Base-by-base conservation (phyloP, 2,888 invertebrate genomes). In the Nomada fabriciana region DNA sequence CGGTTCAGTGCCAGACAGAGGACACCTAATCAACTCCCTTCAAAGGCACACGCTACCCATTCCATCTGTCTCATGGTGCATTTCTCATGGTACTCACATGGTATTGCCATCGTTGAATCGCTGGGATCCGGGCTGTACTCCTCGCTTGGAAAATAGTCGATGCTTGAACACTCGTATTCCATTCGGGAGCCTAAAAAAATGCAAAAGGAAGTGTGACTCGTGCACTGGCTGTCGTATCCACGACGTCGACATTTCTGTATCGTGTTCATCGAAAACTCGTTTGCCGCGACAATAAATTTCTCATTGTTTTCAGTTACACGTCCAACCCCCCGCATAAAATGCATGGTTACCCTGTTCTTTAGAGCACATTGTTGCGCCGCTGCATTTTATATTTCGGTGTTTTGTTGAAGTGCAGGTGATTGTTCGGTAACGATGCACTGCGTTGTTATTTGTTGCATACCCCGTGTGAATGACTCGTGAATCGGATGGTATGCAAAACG, bases 71-170 rank as follows among this genome's bases (percentile, higher is more conserved):
- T 78, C 77, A n/a, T 18, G 53, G 55, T 36, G 50, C 59, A 43
- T 78, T 67, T 71, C 71, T 70, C 72, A 29, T n/a, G 68, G 42
- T 93, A 96, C 98, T 97, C 95, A 98, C 98, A 98, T 93, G 98
- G 98, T 94, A 98, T 98, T 42, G 98, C 98, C 94, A 97, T 96
- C n/a, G 98, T 98, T 11, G 98, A 98, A 94, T 98, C 98, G 91
- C 97, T 97, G 0, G 97, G 97, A 94, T 98, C 98, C 18, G 98
- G 97, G 88, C 96, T 96, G 94, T 98, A 98, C 90, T 97, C 97
- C 90, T 98, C 98, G 90, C 96, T 95, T 11, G 98, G 97, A 93
- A 98, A 98, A 94, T 98, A 98, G 91, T 98, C 97, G 89, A 98
- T 98, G 94, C 96, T 96, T 92, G 96, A 95, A 94, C 98, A 98